These are phyloP conservation scores for Takifugu rubripes DNA, from an alignment of 2,797 vertebrate genomes.

Conservation along the genomic window DNA sequence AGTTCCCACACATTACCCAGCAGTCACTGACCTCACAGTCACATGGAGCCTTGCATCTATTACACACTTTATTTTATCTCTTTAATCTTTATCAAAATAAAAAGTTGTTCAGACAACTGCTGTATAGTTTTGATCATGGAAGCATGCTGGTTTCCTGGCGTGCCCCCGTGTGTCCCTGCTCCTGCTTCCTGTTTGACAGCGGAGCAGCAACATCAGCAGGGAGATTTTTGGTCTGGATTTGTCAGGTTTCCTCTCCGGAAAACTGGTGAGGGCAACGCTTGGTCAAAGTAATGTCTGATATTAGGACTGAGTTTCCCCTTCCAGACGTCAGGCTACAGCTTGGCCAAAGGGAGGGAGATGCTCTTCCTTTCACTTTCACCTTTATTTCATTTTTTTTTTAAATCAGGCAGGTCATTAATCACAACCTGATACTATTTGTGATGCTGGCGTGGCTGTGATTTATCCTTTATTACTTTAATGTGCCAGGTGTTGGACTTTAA, in stretches of 20 bases:
- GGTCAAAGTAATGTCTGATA: slow-evolving; percentile 53
- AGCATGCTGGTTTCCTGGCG: background rate
- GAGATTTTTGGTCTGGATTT: slow-evolving; percentile 35
- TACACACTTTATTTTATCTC: no score
- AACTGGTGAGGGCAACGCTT: slow-evolving; percentile 39
- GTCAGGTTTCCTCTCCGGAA: slow-evolving; percentile 68
- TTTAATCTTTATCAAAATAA: no score
- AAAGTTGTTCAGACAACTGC: background rate
- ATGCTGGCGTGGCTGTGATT: no score
- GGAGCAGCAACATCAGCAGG: slow-evolving; percentile 24
- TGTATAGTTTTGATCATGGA: background rate
- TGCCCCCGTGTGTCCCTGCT: background rate
- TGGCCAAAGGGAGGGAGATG: background rate
- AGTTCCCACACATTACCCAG: slow-evolving; percentile 2
- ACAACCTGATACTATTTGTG: no score
- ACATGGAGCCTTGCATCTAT: background rate
- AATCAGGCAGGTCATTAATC: no score
- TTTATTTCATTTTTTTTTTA: no score
- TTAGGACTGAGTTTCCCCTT: slow-evolving; percentile 47
- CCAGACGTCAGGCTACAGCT: slow-evolving; percentile 24
- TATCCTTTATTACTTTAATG: no score
- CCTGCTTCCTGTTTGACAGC: slow-evolving; percentile 25
- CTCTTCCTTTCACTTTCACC: no score
- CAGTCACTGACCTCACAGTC: slow-evolving; percentile 7
- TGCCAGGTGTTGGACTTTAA: no score